These are phyloP conservation scores for Seriola dumerili DNA, from an alignment of 2,113 vertebrate species.

Conservation along the genomic window DNA sequence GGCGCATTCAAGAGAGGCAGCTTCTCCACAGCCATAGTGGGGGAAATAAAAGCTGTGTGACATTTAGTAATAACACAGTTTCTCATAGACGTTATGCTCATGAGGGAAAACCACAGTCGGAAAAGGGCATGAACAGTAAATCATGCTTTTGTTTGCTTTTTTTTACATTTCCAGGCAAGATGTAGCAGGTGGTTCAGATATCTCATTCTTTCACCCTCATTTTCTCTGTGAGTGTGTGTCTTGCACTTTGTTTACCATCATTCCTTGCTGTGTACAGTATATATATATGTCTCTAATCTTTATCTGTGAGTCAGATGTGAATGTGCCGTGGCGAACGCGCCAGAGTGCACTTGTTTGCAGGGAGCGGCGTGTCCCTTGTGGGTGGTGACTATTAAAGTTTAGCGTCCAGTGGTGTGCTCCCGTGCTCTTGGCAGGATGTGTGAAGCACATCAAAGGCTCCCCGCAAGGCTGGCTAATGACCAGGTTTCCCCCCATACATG, in stretches of 20 bases:
- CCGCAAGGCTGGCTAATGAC: constrained; percentile 61
- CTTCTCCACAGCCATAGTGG: neutral
- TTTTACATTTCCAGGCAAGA: neutral
- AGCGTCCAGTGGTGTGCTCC: constrained; percentile 57
- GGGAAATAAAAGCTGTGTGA: constrained; percentile 55
- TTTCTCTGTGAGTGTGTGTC: neutral
- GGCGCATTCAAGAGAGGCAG: constrained; percentile 12
- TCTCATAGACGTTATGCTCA: constrained; percentile 40
- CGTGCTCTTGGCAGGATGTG: constrained; percentile 46
- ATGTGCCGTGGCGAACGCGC: neutral
- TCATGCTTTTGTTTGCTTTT: constrained; percentile 48
- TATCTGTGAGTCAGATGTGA: constrained; percentile 6
- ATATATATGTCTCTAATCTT: neutral
- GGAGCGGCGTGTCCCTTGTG: constrained; percentile 51
- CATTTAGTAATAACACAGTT: constrained; percentile 48
- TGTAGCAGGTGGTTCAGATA: neutral
- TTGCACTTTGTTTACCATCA: constrained; percentile 1
- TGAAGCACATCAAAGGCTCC: constrained; percentile 62
- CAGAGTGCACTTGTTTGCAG: constrained; percentile 48
- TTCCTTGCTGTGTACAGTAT: neutral
- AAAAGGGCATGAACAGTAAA: constrained; percentile 25
- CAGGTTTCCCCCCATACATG: constrained; percentile 48
- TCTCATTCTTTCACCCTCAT: constrained; percentile 4
- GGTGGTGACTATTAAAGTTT: constrained; percentile 67
- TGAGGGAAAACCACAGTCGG: constrained; percentile 16